A percentile compares a stretch with the other conserved stretches of the same genome.
phyloP scores from a whole-genome alignment of 2,113 vertebrate species.

The Catagonus wagneri region DNA sequence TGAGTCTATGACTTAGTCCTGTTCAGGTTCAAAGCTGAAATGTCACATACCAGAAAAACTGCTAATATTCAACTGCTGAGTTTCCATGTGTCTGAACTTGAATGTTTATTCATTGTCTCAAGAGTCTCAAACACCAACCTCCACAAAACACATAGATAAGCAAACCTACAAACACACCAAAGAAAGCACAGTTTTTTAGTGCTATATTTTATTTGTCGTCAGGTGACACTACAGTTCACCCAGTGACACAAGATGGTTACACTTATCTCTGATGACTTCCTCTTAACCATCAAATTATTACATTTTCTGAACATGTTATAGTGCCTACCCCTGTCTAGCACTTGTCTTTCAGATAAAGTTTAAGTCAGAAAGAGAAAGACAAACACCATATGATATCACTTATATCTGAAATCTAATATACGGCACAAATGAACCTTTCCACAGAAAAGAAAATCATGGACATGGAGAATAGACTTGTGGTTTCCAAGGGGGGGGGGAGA shows the following conservation, averaged over 20 bases:
- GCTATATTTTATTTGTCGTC: neutral
- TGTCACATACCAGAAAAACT: neutral
- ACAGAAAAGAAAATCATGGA: no score
- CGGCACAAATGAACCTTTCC: no score
- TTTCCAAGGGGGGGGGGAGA: no score
- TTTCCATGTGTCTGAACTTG: neutral
- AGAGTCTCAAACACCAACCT: neutral
- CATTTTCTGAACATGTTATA: neutral
- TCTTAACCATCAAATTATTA: neutral
- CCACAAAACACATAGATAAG: neutral
- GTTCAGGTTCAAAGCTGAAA: neutral
- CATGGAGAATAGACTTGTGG: no score
- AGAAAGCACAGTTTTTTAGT: neutral
- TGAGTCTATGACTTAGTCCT: neutral
- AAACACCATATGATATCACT: no score
- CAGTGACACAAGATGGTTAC: neutral
- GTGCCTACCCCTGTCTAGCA: accelerated
- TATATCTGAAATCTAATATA: no score
- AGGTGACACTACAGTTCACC: neutral
- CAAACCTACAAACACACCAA: neutral
- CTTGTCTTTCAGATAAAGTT: neutral
- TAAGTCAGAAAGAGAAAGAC: no score
- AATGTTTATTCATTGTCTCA: neutral
- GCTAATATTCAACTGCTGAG: neutral
- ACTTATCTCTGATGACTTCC: neutral